Percentiles rank a stretch among this genome's conserved stretches.
phyloP scores from a whole-genome alignment of 1,140 invertebrate genomes.

The Octopus bimaculoides region DNA sequence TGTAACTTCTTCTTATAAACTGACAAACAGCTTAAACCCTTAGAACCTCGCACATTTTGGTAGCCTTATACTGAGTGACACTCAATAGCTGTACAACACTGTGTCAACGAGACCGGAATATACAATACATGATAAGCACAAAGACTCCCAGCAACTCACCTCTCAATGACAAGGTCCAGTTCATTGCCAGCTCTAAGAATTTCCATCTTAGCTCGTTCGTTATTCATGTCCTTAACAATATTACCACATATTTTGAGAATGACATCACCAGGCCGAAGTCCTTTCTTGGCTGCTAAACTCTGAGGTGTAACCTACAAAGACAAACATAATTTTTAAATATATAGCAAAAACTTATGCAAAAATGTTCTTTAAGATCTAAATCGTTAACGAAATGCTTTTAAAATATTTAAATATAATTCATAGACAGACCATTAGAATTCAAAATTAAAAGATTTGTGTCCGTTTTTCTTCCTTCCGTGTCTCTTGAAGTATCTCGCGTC shows the following conservation, averaged over 20 bases:
- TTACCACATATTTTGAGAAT: slow-evolving; percentile 50
- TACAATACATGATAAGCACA: neutral
- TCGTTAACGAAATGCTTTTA: no score
- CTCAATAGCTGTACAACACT: neutral
- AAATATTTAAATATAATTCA: no score
- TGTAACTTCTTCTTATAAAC: no score
- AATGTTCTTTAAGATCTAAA: no score
- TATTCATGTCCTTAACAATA: slow-evolving; percentile 45
- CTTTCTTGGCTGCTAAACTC: slow-evolving; percentile 49
- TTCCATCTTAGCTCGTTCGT: slow-evolving; percentile 56
- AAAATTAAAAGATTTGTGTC: no score
- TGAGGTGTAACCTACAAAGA: slow-evolving; percentile 47
- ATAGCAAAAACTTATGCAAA: no score
- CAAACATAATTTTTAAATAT: neutral
- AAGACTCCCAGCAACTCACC: slow-evolving; percentile 29
- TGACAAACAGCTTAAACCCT: no score
- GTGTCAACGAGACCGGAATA: neutral
- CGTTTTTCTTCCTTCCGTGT: no score
- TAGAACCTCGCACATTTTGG: no score
- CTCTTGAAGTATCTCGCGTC: no score
- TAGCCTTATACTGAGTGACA: no score
- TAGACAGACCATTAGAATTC: no score
- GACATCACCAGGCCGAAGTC: slow-evolving; percentile 51
- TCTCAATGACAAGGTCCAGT: slow-evolving; percentile 52
- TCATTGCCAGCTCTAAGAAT: slow-evolving; percentile 55